phyloP scores from a whole-genome alignment of 2,797 vertebrate species.

The Gorsachius magnificus region DNA sequence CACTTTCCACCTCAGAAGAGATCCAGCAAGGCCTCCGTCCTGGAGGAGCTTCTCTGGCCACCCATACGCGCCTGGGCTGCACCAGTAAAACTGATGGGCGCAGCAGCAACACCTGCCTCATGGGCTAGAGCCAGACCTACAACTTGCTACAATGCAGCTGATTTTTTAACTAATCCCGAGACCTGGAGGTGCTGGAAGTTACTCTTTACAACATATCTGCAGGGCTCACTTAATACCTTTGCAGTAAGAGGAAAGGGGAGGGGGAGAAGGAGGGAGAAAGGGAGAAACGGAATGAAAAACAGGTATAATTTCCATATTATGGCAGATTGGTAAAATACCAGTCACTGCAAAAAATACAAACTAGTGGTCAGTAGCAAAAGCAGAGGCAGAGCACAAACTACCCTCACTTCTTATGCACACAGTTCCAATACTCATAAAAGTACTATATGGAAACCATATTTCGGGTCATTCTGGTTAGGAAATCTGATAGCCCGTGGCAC shows the following conservation, averaged over 20 bases:
- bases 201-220: neutral
- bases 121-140: neutral
- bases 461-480: neutral
- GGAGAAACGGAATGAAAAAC: neutral
- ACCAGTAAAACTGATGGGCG: no score
- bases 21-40: neutral
- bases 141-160: neutral
- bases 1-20: neutral
- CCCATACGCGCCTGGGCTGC: neutral
- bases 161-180: neutral
- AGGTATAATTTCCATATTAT: neutral
- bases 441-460: neutral
- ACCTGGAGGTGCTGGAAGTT: neutral
- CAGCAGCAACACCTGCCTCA: neutral
- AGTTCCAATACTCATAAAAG: neutral
- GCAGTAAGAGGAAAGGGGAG: neutral
- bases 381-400: neutral
- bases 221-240: neutral
- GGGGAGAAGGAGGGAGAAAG: neutral
- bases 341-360: neutral
- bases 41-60: neutral
- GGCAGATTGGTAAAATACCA: neutral
- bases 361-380: neutral
- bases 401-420: rapidly evolving
- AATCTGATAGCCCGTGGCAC: neutral